A percentile compares a stretch with the other conserved stretches of the same genome.
These are phyloP conservation scores for Actias luna DNA, from an alignment of 2,888 invertebrate species.

Conservation along the genomic window DNA sequence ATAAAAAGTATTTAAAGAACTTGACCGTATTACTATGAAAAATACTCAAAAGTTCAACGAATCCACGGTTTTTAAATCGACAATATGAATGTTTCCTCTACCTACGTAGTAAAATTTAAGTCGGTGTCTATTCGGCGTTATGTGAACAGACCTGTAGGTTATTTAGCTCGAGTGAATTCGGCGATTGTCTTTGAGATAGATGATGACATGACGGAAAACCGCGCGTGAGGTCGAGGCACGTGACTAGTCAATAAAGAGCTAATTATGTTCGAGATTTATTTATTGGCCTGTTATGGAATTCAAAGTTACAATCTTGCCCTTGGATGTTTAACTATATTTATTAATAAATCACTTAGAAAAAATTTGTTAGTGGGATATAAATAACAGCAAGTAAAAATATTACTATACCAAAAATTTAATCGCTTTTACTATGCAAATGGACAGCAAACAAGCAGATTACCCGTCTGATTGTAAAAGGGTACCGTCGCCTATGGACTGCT, in stretches of 20 bases:
- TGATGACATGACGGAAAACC: conserved; percentile 51
- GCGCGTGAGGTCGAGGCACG: conserved; percentile 46
- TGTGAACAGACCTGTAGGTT: conserved; percentile 35
- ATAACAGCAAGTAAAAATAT: background rate
- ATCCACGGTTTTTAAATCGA: no score
- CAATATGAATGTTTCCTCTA: no score
- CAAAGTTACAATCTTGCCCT: background rate
- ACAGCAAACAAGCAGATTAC: no score
- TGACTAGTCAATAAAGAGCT: conserved; percentile 60
- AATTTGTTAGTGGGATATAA: background rate
- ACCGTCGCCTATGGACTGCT: no score
- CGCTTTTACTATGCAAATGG: no score
- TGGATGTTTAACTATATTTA: background rate
- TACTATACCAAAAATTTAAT: background rate
- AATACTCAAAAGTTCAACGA: no score
- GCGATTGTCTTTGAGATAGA: conserved; percentile 67
- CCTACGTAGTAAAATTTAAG: background rate
- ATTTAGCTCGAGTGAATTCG: conserved; percentile 68
- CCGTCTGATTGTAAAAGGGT: no score
- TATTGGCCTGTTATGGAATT: conserved; percentile 14
- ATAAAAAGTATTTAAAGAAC: no score
- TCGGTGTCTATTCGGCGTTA: background rate
- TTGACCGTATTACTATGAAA: no score
- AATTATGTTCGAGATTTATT: conserved; percentile 37
- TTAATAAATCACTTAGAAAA: background rate